Evolutionary conservation across 2,888 invertebrate genomes (phyloP).

Genomic region (Periphyllus acericola): DNA sequence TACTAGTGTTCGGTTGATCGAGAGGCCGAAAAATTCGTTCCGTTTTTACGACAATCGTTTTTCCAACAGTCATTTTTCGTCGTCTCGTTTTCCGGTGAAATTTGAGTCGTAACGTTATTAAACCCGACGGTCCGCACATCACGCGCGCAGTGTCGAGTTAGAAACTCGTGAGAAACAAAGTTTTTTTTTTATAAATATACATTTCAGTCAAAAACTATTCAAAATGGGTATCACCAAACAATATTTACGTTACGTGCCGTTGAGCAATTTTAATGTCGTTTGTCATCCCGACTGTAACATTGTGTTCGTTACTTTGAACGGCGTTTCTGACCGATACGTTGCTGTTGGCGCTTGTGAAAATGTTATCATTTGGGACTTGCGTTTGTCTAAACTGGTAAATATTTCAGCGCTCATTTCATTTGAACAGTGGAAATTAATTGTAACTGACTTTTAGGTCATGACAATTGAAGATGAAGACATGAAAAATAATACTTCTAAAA

Average conservation of each 20-base stretch:
- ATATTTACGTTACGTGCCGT: constrained; percentile 87
- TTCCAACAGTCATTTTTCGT: no score
- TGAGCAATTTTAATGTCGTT: constrained; percentile 88
- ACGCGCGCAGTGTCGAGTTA: no score
- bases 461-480: constrained; percentile 58
- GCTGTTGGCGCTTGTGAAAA: constrained; percentile 95
- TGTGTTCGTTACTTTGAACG: constrained; percentile 77
- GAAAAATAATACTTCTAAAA: constrained; percentile 52
- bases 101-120: no score
- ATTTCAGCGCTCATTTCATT: neutral
- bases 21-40: no score
- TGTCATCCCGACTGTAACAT: constrained; percentile 83
- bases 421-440: no score
- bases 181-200: no score
- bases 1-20: no score
- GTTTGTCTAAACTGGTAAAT: constrained; percentile 81
- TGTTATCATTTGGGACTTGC: constrained; percentile 93
- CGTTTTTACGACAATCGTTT: no score
- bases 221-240: constrained; percentile 91
- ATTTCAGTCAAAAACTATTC: neutral
- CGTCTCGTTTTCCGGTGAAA: no score
- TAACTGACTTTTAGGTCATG: constrained; percentile 24
- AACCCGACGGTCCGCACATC: no score
- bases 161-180: no score
- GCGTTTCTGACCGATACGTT: constrained; percentile 83